Base-by-base conservation (phyloP, 2,113 vertebrate genomes). In the Crocuta crocuta region DNA sequence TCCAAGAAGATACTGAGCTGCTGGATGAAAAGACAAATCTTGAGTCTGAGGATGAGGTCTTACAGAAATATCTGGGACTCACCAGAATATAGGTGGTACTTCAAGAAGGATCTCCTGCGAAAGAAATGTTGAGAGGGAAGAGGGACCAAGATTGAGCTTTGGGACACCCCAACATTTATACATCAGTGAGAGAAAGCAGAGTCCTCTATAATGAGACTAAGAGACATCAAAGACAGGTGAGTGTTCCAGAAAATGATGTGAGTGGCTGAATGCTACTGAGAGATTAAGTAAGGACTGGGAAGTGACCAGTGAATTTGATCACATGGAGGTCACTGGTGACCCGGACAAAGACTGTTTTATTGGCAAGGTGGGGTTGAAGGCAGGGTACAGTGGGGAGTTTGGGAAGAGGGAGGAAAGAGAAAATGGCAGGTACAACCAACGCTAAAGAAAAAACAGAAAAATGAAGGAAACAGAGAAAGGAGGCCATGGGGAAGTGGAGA, bases 51-150 rank as follows among this genome's bases (percentile, higher is more conserved):
- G 45, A 74, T 21, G 48, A 96, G 26, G 63, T 78, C 58, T 93
- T 28, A 88, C 28, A 80, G 82, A 87, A 21, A 35, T 26, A 81
- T 11, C 70, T 74, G 53, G 28, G 39, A 83, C 43, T 70, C 50
- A 86, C 76, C 81, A 65, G 74, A n/a, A 39, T 80, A 81, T 24
- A 81, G 50, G 82, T 82, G 35, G 17, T 33, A 81, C 53, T 48
- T 82, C 21, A 39, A 91, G 26, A 55, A 95, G 39, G 48, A 78
- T 73, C 81, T 91, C 73, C 43, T 28, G 31, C 68, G 33, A 95
- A 95, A 89, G 61, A 93, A 95, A 85, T 10, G 24, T n/a, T 23
- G 45, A 88, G 35, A 76, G 16, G 84, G 68, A 35, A 78, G 88
- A 89, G 16, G 71, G 33, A 24, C 35, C 23, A n/a, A 12, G 10